Conservation (phyloP, 2,888 invertebrate species). For the Folsomia candida region DNA sequence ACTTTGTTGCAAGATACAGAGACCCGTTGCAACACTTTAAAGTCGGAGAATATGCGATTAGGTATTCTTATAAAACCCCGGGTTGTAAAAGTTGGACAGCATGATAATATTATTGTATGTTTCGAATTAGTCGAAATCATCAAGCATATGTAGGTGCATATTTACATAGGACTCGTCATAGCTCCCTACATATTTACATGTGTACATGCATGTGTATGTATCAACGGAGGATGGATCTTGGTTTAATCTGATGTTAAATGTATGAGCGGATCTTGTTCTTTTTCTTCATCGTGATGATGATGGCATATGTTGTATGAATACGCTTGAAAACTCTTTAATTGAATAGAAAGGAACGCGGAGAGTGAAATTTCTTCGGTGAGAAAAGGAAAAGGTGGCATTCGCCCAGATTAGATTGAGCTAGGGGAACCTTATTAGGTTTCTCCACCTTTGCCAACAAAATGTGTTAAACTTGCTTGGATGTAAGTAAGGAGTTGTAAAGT, state of each 20-base stretch:
- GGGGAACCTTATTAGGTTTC: conserved; percentile 22
- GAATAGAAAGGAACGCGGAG: not conserved
- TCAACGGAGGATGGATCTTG: not conserved
- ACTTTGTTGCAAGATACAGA: too few species aligned
- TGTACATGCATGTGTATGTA: not conserved
- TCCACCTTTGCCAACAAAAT: conserved; percentile 11
- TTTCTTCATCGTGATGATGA: too few species aligned
- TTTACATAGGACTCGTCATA: too few species aligned
- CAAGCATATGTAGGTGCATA: not conserved
- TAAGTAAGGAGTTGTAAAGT: not conserved
- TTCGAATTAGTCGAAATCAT: not conserved
- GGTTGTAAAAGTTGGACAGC: too few species aligned
- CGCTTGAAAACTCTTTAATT: not conserved
- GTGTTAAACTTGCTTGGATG: not conserved
- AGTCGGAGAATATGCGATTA: too few species aligned
- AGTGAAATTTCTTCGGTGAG: not conserved
- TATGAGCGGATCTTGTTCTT: too few species aligned
- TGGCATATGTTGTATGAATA: too few species aligned
- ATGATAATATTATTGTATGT: not conserved
- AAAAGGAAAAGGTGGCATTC: conserved; percentile 4
- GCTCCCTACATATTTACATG: too few species aligned
- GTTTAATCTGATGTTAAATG: not conserved
- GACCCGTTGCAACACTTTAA: too few species aligned
- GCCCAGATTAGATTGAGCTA: not conserved
- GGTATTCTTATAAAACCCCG: too few species aligned